A percentile compares a stretch with the other conserved stretches of the same genome.
phyloP scores from a whole-genome alignment of 1,140 invertebrate species.

The Belonocnema kinseyi region DNA sequence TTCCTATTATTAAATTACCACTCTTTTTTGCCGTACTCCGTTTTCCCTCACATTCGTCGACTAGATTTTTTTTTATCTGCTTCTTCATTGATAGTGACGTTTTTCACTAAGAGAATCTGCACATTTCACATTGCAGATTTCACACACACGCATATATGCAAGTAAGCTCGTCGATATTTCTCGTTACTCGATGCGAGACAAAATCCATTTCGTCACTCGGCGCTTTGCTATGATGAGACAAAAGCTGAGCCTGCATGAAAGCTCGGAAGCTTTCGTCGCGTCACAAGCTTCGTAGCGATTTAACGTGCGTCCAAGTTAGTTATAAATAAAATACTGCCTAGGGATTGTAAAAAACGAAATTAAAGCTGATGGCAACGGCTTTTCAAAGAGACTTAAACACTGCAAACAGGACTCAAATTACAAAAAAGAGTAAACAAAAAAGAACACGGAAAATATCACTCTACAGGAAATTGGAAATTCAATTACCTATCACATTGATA shows the following conservation, averaged over 20 bases:
- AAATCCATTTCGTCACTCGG: constrained; percentile 14
- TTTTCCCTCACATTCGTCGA: neutral
- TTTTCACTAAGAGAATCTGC: neutral
- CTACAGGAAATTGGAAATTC: too few species aligned
- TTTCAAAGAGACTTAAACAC: too few species aligned
- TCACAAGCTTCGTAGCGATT: constrained; percentile 7
- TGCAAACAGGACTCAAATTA: too few species aligned
- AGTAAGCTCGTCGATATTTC: constrained; percentile 2
- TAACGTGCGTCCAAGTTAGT: constrained; percentile 7
- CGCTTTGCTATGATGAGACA: constrained; percentile 6
- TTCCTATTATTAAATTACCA: too few species aligned
- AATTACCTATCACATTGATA: too few species aligned
- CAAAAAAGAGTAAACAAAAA: too few species aligned
- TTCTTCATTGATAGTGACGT: too few species aligned
- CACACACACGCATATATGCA: neutral
- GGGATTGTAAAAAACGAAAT: neutral
- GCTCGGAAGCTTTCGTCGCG: constrained; percentile 2
- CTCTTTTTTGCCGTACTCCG: too few species aligned
- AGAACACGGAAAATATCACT: too few species aligned
- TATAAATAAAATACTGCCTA: neutral
- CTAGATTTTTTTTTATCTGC: neutral
- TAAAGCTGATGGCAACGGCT: too few species aligned
- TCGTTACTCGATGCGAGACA: constrained; percentile 6
- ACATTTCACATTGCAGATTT: neutral
- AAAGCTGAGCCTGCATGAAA: constrained; percentile 8